Base-by-base conservation (phyloP, 2,113 vertebrate species). In the Bombycilla garrulus region DNA sequence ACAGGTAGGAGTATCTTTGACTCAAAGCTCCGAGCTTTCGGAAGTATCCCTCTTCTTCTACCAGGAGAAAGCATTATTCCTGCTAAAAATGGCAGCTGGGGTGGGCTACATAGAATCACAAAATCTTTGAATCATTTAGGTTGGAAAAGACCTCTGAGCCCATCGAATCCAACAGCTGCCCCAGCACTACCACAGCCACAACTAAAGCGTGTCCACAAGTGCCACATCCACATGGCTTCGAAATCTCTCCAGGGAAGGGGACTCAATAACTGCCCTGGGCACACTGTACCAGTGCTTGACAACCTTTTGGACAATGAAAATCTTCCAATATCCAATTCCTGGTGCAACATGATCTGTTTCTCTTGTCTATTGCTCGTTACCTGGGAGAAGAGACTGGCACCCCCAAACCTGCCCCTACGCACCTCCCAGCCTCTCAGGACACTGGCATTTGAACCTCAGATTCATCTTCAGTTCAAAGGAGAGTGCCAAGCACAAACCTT, bases 131-230 rank as follows among this genome's bases (percentile, higher is more conserved):
- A 21, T 47, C 14, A 22, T 53, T 76, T 31, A 31, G n/a, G 11
- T 47, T 47, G 87, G 61, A 47, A 69, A 61, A 61, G 24, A 29
- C 8, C 40, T 54, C n/a, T 69, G 25, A 40, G 61, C 11, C 31
- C 61, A 54, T 47, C 1, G 0, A 61, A 67, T 31, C 40, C 29
- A 69, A 18, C n/a, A 51, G 29, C 20, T 24, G 16, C 28, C 20
- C 47, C n/a, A 60, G 78, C n/a, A 29, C 29, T 12, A 17, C 38
- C 45, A 66, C 0, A 0, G 24, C 20, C n/a, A 67, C 33, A 33
- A 45, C 20, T 60, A 29, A 74, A 44, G 33, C 33, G 5, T 28
- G 10, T 57, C 44, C 51, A 12, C 19, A 28, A 28, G 33, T 11
- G 66, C 42, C 58, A 50, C 12, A 14, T 38, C 28, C 20, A 11